These are phyloP conservation scores for Peromyscus melanophrys DNA, from an alignment of 2,797 vertebrate species.

Conservation along the genomic window DNA sequence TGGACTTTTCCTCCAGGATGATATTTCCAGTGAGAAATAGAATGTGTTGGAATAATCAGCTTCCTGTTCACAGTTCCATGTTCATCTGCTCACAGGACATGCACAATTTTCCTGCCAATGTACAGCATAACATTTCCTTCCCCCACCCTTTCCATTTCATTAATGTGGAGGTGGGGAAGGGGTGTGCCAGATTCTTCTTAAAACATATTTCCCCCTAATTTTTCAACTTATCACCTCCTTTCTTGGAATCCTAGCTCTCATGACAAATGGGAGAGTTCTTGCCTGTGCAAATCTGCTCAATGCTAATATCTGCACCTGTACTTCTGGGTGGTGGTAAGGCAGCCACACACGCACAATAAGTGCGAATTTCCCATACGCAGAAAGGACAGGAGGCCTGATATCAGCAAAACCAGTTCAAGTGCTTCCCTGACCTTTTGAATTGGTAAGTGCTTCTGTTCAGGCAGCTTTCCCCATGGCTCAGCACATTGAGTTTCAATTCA, in stretches of 20 bases:
- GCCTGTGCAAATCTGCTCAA: conserved; percentile 81
- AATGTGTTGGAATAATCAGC: conserved; percentile 86
- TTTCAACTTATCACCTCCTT: conserved; percentile 86
- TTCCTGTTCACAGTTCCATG: conserved; percentile 86
- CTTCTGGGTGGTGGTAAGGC: conserved; percentile 70
- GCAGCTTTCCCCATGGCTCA: conserved; percentile 65
- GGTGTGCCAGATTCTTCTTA: conserved; percentile 85
- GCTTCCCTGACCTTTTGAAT: conserved; percentile 68
- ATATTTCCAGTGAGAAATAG: conserved; percentile 86
- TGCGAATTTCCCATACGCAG: conserved; percentile 22
- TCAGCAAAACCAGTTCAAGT: conserved; percentile 72
- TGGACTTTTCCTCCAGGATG: conserved; percentile 84
- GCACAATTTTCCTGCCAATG: conserved; percentile 84
- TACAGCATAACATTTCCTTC: conserved; percentile 82
- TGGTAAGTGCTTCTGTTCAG: conserved; percentile 63
- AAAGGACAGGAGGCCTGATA: conserved; percentile 64
- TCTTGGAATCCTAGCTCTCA: conserved; percentile 82
- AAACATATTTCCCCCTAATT: conserved; percentile 86
- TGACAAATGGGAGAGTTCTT: conserved; percentile 82
- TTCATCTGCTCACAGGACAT: conserved; percentile 87
- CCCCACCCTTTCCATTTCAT: conserved; percentile 82
- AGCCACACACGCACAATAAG: conserved; percentile 46
- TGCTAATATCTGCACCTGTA: conserved; percentile 83
- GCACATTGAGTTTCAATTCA: conserved; percentile 68
- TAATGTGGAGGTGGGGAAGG: conserved; percentile 85